Evolutionary conservation across 2,797 vertebrate species (phyloP).

Genomic region (Rhinichthys osculus): DNA sequence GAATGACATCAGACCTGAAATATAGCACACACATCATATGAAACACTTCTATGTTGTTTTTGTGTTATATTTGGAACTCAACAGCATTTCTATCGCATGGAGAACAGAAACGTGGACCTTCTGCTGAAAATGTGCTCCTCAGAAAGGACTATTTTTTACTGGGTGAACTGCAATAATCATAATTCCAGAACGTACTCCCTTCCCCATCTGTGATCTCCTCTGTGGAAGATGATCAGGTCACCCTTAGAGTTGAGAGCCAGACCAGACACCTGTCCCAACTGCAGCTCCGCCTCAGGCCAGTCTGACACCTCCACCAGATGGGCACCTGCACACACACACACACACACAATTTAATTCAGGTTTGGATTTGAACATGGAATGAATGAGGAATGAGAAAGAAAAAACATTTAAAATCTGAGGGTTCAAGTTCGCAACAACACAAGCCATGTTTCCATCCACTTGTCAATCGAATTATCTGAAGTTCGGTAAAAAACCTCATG

Average conservation of each 20-base stretch:
- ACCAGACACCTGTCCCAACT: conserved; percentile 93
- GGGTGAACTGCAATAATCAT: not conserved
- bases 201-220: conserved; percentile 92
- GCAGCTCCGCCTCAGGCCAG: conserved; percentile 87
- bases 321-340: conserved; percentile 60
- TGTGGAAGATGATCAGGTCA: conserved; percentile 94
- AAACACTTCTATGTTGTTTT: not conserved
- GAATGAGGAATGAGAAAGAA: not conserved
- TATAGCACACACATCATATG: not conserved
- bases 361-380: not conserved
- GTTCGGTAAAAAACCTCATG: too few species aligned
- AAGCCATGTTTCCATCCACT: too few species aligned
- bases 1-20: not conserved
- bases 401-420: not conserved
- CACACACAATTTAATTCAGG: not conserved
- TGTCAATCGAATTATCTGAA: too few species aligned
- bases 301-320: conserved; percentile 84
- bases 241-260: conserved; percentile 87
- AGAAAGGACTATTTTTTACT: not conserved
- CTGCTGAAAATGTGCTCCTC: not conserved
- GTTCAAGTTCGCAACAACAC: not conserved
- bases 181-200: conserved; percentile 80
- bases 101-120: not conserved
- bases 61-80: not conserved
- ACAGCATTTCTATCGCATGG: not conserved